These are phyloP conservation scores for Gymnogyps californianus DNA, from an alignment of 2,113 vertebrate genomes.

Conservation along the genomic window DNA sequence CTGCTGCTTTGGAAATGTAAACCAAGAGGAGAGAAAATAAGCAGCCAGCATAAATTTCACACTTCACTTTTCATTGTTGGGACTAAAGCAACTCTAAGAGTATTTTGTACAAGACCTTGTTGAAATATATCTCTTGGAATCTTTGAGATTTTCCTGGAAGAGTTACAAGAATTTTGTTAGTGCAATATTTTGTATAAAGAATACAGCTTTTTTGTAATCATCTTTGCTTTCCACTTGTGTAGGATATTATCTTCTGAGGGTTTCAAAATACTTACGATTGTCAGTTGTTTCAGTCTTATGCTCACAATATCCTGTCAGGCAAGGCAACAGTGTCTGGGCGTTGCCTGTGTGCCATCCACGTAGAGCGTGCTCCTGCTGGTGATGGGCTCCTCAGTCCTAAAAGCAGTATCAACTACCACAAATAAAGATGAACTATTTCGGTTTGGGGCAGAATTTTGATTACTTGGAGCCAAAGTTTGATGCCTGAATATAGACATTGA, in stretches of 20 bases:
- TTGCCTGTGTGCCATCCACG: not conserved
- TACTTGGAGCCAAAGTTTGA: not conserved
- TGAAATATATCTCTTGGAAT: not conserved
- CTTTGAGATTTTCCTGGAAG: not conserved
- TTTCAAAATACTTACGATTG: not conserved
- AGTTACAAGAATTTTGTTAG: not conserved
- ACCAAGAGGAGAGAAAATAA: not conserved
- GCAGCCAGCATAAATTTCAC: not conserved
- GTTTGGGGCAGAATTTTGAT: not conserved
- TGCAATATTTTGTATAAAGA: not conserved
- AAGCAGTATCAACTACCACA: not conserved
- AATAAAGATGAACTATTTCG: not conserved
- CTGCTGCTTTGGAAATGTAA: conserved; percentile 9
- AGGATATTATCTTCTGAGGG: not conserved
- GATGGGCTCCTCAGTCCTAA: not conserved
- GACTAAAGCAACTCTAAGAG: not conserved
- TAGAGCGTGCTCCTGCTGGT: not conserved
- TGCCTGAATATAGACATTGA: not conserved
- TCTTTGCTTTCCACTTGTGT: not conserved
- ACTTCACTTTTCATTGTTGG: not conserved
- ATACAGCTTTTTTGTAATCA: not conserved
- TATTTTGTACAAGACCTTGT: not conserved
- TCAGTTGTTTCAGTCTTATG: not conserved
- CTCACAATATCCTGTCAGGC: not conserved
- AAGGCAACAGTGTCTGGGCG: not conserved